Evolutionary conservation across 2,797 vertebrate species (phyloP).

Genomic region (Hypotaenidia philippensis): DNA sequence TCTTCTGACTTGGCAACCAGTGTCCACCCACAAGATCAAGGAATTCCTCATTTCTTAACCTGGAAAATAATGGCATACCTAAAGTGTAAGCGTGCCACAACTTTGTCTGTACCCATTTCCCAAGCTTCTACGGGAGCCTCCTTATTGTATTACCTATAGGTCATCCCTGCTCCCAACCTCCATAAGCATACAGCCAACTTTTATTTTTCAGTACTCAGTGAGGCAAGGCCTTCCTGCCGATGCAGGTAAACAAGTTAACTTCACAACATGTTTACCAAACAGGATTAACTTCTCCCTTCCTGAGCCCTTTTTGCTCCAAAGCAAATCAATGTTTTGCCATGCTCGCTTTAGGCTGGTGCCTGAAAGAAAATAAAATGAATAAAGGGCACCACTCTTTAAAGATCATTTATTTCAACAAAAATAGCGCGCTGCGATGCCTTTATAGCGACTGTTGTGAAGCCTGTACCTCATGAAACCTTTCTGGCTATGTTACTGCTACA

Average conservation of each 20-base stretch:
- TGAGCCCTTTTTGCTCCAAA: neutral
- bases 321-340: neutral
- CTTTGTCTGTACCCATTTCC: neutral
- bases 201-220: neutral
- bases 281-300: neutral
- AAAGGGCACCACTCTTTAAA: neutral
- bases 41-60: neutral
- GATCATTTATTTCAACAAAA: neutral
- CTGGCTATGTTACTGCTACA: rapidly evolving
- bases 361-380: neutral
- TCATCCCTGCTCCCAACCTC: neutral
- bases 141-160: neutral
- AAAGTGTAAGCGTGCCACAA: neutral
- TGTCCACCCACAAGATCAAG: neutral
- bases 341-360: neutral
- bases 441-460: neutral
- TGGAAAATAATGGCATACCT: neutral
- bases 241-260: neutral
- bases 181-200: neutral
- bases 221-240: neutral
- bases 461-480: neutral
- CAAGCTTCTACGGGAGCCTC: neutral
- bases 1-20: neutral
- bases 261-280: neutral
- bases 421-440: neutral